phyloP scores from a whole-genome alignment of 2,888 invertebrate species.

The Gandaritis pyraliata region DNA sequence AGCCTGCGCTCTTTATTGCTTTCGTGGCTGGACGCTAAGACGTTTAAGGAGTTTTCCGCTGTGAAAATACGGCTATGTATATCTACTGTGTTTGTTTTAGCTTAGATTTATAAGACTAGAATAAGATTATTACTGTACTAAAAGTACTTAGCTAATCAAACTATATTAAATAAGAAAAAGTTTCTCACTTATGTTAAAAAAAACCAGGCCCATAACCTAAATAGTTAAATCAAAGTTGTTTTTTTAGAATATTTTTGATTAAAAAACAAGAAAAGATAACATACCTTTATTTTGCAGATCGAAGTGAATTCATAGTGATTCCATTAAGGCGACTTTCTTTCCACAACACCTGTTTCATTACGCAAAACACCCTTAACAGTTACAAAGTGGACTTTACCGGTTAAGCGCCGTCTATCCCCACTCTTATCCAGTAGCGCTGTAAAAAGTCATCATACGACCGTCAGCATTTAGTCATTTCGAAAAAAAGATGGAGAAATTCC shows the following conservation, averaged over 20 bases:
- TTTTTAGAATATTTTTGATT: too few species aligned
- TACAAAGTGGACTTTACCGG: conserved; percentile 47
- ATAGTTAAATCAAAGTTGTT: too few species aligned
- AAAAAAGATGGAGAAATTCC: too few species aligned
- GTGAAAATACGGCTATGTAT: conserved; percentile 71
- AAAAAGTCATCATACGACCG: too few species aligned
- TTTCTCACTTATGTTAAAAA: too few species aligned
- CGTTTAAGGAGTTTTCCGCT: conserved; percentile 80
- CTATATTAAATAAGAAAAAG: too few species aligned
- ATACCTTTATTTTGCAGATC: too few species aligned
- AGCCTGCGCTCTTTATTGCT: conserved; percentile 85
- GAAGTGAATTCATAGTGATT: conserved; percentile 12
- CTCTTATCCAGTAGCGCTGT: too few species aligned
- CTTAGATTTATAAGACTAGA: conserved; percentile 36
- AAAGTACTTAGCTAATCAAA: too few species aligned
- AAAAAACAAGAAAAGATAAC: background rate
- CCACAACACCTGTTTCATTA: conserved; percentile 56
- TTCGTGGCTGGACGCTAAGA: conserved; percentile 82
- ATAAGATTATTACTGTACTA: conserved; percentile 11
- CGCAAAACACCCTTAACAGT: conserved; percentile 50
- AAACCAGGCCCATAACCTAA: too few species aligned
- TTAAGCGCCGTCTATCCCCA: too few species aligned
- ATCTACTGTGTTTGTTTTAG: conserved; percentile 59
- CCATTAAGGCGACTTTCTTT: conserved; percentile 15
- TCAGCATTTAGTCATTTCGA: too few species aligned